phyloP scores from a whole-genome alignment of 2,113 vertebrate genomes.

The Symphodus melops region DNA sequence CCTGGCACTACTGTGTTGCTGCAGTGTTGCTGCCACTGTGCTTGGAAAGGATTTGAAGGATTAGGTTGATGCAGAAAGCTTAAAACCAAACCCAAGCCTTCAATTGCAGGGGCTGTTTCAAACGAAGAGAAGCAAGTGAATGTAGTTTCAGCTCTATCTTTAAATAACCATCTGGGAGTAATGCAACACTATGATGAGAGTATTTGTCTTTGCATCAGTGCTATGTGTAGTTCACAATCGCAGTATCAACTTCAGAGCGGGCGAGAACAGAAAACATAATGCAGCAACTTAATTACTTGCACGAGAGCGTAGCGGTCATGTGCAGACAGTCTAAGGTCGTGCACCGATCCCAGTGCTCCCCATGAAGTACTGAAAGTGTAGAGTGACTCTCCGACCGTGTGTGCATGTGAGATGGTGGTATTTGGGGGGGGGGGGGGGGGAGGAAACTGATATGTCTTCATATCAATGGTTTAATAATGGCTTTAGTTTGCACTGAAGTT shows the following conservation, averaged over 20 bases:
- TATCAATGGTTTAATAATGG: no score
- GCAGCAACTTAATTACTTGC: no score
- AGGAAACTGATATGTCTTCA: no score
- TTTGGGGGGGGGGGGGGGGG: no score
- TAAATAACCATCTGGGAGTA: background rate
- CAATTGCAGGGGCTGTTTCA: conserved; percentile 62
- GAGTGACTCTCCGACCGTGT: background rate
- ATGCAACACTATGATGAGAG: background rate
- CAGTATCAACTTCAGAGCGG: no score
- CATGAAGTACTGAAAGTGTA: background rate
- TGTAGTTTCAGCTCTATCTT: conserved; percentile 15
- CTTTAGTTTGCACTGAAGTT: no score
- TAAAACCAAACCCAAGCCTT: conserved; percentile 63
- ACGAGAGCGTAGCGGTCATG: no score
- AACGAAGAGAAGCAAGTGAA: conserved; percentile 44
- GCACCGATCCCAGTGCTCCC: no score
- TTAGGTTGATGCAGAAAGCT: conserved; percentile 68
- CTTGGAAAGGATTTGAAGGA: conserved; percentile 74
- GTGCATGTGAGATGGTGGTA: background rate
- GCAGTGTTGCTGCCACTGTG: conserved; percentile 22
- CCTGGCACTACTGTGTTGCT: background rate
- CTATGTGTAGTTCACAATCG: no score
- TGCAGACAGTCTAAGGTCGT: no score
- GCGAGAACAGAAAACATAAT: no score
- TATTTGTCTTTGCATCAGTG: no score